Conservation (phyloP, 1,140 invertebrate genomes). For the Aplysia californica region DNA sequence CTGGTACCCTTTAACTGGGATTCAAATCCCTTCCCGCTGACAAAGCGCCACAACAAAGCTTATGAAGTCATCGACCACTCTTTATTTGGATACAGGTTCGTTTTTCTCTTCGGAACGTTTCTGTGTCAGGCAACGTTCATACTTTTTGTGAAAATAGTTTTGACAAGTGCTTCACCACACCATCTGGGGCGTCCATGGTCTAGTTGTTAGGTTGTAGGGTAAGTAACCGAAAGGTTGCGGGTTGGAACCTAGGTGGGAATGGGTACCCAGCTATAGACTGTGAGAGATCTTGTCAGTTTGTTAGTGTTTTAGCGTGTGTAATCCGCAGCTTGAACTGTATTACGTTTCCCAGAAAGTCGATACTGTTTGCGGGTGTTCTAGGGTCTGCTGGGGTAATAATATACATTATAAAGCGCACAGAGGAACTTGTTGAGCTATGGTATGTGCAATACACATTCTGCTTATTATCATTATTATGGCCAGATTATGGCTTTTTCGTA, state of each 20-base stretch:
- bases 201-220: too few species aligned
- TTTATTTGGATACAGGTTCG: constrained; percentile 8
- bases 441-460: neutral
- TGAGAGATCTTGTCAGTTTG: too few species aligned
- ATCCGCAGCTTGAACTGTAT: too few species aligned
- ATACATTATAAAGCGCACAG: too few species aligned
- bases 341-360: neutral
- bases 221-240: too few species aligned
- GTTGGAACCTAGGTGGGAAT: too few species aligned
- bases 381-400: too few species aligned
- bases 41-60: constrained; percentile 16
- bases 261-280: too few species aligned
- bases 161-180: neutral
- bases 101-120: neutral
- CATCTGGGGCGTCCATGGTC: neutral
- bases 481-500: too few species aligned
- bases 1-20: constrained; percentile 30
- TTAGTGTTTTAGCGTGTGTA: too few species aligned
- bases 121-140: neutral
- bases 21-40: constrained; percentile 29
- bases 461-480: too few species aligned
- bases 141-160: neutral
- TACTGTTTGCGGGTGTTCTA: too few species aligned
- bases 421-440: neutral
- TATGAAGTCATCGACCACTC: neutral